A percentile compares a stretch with the other conserved stretches of the same genome.
Evolutionary conservation across 1,140 invertebrate species (phyloP).

Genomic region (Ganaspis sp.): DNA sequence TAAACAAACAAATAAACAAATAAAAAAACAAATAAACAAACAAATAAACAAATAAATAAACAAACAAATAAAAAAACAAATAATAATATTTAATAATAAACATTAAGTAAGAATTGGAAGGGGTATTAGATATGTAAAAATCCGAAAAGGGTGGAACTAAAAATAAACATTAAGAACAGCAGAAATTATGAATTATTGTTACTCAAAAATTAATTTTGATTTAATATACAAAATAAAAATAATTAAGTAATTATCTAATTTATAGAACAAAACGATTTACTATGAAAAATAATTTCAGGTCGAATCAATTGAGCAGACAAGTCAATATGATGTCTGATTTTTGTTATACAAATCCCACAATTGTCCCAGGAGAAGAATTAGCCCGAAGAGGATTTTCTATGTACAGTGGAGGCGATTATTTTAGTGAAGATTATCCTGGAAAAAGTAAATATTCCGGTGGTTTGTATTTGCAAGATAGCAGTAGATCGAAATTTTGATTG

Average conservation of each 20-base stretch:
- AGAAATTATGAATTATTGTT: too few species aligned
- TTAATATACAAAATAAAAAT: background rate
- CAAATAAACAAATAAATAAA: too few species aligned
- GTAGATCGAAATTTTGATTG: conserved; percentile 63
- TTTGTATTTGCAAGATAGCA: conserved; percentile 51
- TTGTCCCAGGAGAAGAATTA: conserved; percentile 68
- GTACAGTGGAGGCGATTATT: conserved; percentile 63
- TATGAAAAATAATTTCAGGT: conserved; percentile 63
- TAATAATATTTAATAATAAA: too few species aligned
- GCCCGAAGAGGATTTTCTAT: conserved; percentile 70
- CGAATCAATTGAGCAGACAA: conserved; percentile 65
- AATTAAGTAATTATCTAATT: background rate
- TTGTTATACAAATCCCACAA: conserved; percentile 71
- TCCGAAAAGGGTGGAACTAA: too few species aligned
- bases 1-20: too few species aligned
- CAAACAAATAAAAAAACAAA: too few species aligned
- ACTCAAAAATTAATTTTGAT: too few species aligned
- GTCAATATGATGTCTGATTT: conserved; percentile 69
- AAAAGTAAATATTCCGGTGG: conserved; percentile 48
- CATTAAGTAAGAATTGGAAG: too few species aligned
- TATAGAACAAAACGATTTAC: too few species aligned
- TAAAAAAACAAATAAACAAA: too few species aligned
- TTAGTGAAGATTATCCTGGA: conserved; percentile 54
- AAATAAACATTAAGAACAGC: background rate
- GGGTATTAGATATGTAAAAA: too few species aligned